These are phyloP conservation scores for Camponotus floridanus DNA, from an alignment of 1,140 invertebrate species.

Conservation along the genomic window DNA sequence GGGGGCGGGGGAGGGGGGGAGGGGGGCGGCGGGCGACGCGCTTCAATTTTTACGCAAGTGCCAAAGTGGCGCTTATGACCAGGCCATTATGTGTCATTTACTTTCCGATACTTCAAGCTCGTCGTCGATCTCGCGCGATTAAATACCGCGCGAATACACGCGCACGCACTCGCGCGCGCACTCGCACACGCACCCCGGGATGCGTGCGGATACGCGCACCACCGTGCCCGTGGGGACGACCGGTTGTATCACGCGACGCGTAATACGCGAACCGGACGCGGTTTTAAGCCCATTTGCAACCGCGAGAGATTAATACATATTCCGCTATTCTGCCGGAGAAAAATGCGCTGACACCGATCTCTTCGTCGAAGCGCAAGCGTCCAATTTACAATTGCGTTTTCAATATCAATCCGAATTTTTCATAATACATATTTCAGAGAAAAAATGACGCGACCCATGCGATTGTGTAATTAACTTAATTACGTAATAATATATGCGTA, in stretches of 20 bases:
- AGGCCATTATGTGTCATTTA: conserved; percentile 55
- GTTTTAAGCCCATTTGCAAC: conserved; percentile 46
- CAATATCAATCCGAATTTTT: background rate
- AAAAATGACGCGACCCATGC: background rate
- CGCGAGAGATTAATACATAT: conserved; percentile 48
- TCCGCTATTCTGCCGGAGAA: conserved; percentile 27
- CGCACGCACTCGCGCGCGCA: background rate
- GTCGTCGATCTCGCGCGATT: conserved; percentile 32
- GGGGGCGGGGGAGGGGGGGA: too few relatives aligned
- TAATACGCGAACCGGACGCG: background rate
- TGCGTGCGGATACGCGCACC: background rate
- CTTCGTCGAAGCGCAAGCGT: background rate
- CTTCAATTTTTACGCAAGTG: conserved; percentile 40
- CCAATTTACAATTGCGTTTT: background rate
- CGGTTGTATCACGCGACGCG: conserved; percentile 24
- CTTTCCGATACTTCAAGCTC: conserved; percentile 36
- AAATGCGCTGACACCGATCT: conserved; percentile 37
- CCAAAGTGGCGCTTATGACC: conserved; percentile 29
- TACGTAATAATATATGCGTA: too few relatives aligned
- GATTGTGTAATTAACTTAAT: too few relatives aligned
- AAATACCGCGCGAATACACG: conserved; percentile 19
- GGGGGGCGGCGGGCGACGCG: conserved; percentile 42
- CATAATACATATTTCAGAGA: background rate
- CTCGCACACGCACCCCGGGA: too few relatives aligned
- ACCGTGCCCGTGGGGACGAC: background rate